phyloP scores from a whole-genome alignment of 2,113 vertebrate species.

The Alethe castanea region DNA sequence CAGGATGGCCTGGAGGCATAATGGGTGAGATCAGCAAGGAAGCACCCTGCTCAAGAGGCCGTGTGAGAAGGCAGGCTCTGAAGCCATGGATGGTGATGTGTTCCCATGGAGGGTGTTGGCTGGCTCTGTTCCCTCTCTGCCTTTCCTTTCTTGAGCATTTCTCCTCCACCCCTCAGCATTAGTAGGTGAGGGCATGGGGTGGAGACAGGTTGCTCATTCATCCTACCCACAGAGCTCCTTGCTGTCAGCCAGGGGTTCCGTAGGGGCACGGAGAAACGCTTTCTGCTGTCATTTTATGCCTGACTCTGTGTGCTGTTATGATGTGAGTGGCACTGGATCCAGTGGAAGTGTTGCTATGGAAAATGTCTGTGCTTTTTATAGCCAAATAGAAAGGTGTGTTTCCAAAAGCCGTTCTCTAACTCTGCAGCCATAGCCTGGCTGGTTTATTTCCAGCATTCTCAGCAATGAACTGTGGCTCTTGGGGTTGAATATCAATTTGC shows the following conservation, averaged over 20 bases:
- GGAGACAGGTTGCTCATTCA: neutral
- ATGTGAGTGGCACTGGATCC: neutral
- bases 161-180: neutral
- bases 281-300: neutral
- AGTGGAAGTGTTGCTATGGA: neutral
- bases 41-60: neutral
- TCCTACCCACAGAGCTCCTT: neutral
- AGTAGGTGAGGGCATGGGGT: fast-evolving
- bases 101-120: neutral
- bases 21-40: constrained; percentile 25
- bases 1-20: neutral
- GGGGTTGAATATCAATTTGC: neutral
- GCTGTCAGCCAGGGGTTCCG: neutral
- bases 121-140: neutral
- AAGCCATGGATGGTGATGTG: fast-evolving
- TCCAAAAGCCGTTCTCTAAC: neutral
- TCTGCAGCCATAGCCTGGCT: neutral
- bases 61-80: neutral
- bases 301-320: neutral
- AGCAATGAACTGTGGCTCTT: neutral
- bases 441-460: neutral
- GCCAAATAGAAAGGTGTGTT: neutral
- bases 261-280: fast-evolving
- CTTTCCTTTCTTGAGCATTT: neutral
- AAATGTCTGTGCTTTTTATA: neutral